These are phyloP conservation scores for Exaiptasia diaphana DNA, from an alignment of 64 coral and sea anemone species.

Conservation along the genomic window DNA sequence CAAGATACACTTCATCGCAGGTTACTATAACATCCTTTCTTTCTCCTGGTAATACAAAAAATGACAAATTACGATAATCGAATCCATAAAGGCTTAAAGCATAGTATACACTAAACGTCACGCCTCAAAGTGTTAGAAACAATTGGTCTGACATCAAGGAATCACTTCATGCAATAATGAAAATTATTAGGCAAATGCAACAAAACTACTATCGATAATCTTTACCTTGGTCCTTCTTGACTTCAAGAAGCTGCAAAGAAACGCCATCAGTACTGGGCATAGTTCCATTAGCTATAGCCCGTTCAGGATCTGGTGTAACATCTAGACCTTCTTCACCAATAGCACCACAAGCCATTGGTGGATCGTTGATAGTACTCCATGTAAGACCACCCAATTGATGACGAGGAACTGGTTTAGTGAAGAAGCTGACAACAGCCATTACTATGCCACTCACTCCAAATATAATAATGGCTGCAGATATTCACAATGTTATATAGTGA, in stretches of 20 bases:
- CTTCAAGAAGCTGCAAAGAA: constrained; percentile 20
- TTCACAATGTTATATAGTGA: not conserved
- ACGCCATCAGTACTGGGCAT: not conserved
- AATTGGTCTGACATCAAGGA: too few species aligned
- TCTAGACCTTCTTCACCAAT: constrained; percentile 23
- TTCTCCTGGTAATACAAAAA: not conserved
- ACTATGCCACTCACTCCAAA: constrained; percentile 61
- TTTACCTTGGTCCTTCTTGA: constrained; percentile 22
- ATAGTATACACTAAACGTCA: not conserved
- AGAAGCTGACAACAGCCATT: constrained; percentile 82
- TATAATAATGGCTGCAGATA: constrained; percentile 63
- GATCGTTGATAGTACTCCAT: constrained; percentile 83
- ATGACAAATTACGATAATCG: not conserved
- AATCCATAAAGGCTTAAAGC: not conserved
- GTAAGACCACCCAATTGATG: constrained; percentile 88
- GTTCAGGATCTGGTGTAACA: not conserved
- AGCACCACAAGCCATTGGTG: constrained; percentile 31
- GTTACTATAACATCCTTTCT: not conserved
- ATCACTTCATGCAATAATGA: too few species aligned
- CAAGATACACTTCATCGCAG: constrained; percentile 7
- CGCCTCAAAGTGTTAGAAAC: too few species aligned
- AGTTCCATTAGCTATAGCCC: constrained; percentile 2
- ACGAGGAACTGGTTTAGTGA: constrained; percentile 74
- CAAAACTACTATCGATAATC: too few species aligned
- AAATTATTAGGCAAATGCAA: too few species aligned